A percentile compares a stretch with the other conserved stretches of the same genome.
Evolutionary conservation across 1,140 invertebrate genomes (phyloP).

Genomic region (Procambarus clarkii): DNA sequence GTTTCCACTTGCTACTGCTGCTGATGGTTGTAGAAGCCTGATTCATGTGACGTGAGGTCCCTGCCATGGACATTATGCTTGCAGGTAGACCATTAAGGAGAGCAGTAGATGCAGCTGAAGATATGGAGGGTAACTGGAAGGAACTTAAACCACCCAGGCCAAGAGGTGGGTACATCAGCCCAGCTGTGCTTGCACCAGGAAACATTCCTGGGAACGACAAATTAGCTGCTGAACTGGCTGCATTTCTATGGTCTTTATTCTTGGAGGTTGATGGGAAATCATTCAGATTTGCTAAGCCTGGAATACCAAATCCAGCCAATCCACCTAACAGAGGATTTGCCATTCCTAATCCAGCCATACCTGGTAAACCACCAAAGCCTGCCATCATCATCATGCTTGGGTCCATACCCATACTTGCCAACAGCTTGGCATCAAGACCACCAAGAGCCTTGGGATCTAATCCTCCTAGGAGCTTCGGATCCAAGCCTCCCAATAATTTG

Average conservation of each 20-base stretch:
- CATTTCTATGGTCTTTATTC: constrained; percentile 62
- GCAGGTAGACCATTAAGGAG: constrained; percentile 69
- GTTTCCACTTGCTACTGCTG: constrained; percentile 50
- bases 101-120: constrained; percentile 48
- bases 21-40: constrained; percentile 32
- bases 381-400: constrained; percentile 72
- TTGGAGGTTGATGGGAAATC: constrained; percentile 65
- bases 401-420: constrained; percentile 70
- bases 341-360: constrained; percentile 68
- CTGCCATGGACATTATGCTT: constrained; percentile 62
- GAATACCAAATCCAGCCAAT: constrained; percentile 67
- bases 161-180: constrained; percentile 71
- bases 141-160: constrained; percentile 64
- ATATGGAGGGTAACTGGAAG: constrained; percentile 68
- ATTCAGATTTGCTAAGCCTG: constrained; percentile 31
- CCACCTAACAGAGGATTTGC: constrained; percentile 69
- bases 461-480: constrained; percentile 65
- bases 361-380: constrained; percentile 71
- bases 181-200: constrained; percentile 60
- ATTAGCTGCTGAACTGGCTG: constrained; percentile 52
- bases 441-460: constrained; percentile 57
- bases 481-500: constrained; percentile 60
- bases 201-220: constrained; percentile 68
- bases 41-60: constrained; percentile 31
- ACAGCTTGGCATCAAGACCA: constrained; percentile 72